Conservation (phyloP, 2,888 invertebrate genomes). For the Psococerastis gibbosa region DNA sequence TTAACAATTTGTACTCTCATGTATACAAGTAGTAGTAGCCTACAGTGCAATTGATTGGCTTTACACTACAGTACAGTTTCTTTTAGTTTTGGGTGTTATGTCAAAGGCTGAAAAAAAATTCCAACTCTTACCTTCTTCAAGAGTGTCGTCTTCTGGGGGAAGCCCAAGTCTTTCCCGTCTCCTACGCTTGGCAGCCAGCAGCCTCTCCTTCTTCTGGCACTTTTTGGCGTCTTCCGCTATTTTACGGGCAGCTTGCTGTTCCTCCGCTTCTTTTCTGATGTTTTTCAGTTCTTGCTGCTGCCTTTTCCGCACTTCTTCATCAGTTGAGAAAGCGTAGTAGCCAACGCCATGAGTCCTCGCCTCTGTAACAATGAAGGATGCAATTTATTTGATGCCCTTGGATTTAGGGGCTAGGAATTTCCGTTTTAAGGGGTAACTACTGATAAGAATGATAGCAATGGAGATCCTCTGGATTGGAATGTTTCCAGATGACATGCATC, state of each 20-base stretch:
- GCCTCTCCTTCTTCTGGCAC: conserved; percentile 44
- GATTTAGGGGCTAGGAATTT: no score
- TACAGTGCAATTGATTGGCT: no score
- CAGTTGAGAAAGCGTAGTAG: conserved; percentile 77
- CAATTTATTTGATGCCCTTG: no score
- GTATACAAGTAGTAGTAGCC: no score
- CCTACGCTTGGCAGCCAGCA: conserved; percentile 53
- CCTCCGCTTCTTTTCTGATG: conserved; percentile 47
- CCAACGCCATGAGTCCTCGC: conserved; percentile 83
- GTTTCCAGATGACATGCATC: no score
- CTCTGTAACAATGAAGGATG: conserved; percentile 40
- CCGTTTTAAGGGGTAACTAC: no score
- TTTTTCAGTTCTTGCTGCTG: conserved; percentile 64
- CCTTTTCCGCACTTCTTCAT: conserved; percentile 53
- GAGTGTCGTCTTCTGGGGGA: conserved; percentile 35
- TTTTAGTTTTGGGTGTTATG: conserved; percentile 13
- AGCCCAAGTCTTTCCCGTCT: conserved; percentile 52
- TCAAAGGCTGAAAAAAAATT: conserved; percentile 16
- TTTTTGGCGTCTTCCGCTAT: conserved; percentile 32
- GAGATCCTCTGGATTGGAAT: no score
- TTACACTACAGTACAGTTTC: conserved; percentile 13
- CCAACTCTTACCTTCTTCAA: conserved; percentile 30
- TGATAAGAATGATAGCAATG: no score
- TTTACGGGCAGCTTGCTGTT: conserved; percentile 43
- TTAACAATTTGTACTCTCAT: no score